Base-by-base conservation (phyloP, 2,797 vertebrate genomes). In the Poecile montanus region DNA sequence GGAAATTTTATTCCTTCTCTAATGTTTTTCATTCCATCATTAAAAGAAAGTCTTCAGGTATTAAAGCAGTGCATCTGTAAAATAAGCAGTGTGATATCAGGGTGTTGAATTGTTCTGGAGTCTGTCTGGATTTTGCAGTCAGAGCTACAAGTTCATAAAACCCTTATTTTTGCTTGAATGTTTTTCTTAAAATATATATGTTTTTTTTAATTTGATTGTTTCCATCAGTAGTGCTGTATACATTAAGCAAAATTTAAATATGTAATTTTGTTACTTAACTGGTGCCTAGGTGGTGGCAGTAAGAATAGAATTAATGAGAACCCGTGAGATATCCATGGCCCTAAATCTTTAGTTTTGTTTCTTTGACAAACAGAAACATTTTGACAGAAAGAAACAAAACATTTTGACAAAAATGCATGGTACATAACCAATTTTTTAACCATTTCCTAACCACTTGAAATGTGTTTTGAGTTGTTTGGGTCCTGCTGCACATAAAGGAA, bases 231-330 rank as follows among this genome's bases (percentile, higher is more conserved):
- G 17, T 82, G 27, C 50, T 73, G 7, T 56, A 25, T 42, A 23
- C 3, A 10, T 72, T 76, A 63, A 16, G 3, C 16, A 36, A 34
- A 85, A 16, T 83, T 62, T 70, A 42, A 65, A 71, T 32, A 21
- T 26, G 6, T 30, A 9, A 9, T 82, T 68, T 54, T 21, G 6
- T 61, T 5, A 57, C 42, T 88, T 92, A 23, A 0, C 3, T 36
- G 22, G 16, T 83, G 21, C 36, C 79, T 82, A 87, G 76, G 38
- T 60, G 83, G 51, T 96, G 90, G 87, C 91, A 91, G 62, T 83
- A 96, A 45, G 54, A 85, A 60, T 60, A 76, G 90, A 86, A 88
- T 45, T 26, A 66, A 42, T 45, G 60, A 62, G 58, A 83, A 89
- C 32, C 8, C 4, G 2, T 18, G 18, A 48, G 16, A 38, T 78